Conservation (phyloP, 2,113 vertebrate genomes). For the Aspidoscelis tigris region DNA sequence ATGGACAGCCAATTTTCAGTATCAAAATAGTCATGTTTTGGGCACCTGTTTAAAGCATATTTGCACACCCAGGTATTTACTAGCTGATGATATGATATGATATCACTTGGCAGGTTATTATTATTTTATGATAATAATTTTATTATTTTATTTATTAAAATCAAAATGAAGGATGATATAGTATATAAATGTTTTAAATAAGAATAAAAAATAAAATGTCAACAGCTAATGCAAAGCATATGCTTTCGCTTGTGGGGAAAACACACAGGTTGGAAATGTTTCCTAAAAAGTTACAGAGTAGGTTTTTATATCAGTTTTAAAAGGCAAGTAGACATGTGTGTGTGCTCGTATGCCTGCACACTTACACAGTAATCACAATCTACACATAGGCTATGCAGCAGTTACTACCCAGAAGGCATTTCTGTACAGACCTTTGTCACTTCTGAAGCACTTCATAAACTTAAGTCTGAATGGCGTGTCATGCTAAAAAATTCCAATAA, state of each 20-base stretch:
- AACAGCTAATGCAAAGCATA: not conserved
- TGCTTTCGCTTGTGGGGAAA: not conserved
- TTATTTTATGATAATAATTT: too few relatives aligned
- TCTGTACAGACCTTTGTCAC: not conserved
- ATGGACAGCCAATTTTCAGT: too few relatives aligned
- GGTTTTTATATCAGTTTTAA: not conserved
- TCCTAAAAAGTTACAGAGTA: not conserved
- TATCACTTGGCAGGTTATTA: too few relatives aligned
- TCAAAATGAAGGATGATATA: too few relatives aligned
- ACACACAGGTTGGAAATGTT: not conserved
- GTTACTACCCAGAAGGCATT: not conserved
- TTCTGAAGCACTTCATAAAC: constrained; percentile 50
- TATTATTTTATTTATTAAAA: too few relatives aligned
- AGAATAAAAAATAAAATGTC: not conserved
- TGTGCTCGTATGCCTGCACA: not conserved
- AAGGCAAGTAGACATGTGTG: not conserved
- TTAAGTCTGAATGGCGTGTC: constrained; percentile 32
- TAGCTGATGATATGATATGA: too few relatives aligned
- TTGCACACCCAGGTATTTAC: too few relatives aligned
- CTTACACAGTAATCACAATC: not conserved
- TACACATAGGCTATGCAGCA: not conserved
- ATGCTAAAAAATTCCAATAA: constrained; percentile 47
- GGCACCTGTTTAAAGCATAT: too few relatives aligned
- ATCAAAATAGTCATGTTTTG: too few relatives aligned
- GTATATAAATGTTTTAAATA: not conserved